Conservation (phyloP, 30 jellyfish, hydroid and myxozoan species). For the Catostylus mosaicus region DNA sequence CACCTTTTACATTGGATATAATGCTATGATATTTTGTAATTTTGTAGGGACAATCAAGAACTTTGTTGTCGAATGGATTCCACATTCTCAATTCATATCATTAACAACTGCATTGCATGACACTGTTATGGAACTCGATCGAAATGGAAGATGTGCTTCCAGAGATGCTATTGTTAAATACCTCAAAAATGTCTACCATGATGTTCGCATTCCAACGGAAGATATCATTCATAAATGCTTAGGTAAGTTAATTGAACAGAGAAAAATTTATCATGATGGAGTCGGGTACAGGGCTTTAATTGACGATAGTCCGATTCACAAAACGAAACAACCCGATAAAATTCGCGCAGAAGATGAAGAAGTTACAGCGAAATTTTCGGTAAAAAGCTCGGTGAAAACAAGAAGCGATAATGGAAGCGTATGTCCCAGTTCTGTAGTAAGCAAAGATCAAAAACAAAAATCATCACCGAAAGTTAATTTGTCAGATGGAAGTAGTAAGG, state of each 20-base stretch:
- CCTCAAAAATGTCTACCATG: constrained; percentile 69
- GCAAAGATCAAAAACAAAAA: constrained; percentile 21
- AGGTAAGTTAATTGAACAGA: constrained; percentile 66
- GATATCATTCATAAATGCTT: constrained; percentile 75
- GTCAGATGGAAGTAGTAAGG: constrained; percentile 55
- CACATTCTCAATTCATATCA: constrained; percentile 85
- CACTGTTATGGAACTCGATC: constrained; percentile 76
- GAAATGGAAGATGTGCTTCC: constrained; percentile 73
- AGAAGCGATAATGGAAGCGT: constrained; percentile 11
- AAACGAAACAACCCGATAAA: constrained; percentile 4
- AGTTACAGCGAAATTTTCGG: constrained; percentile 1
- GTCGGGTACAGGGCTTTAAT: constrained; percentile 79
- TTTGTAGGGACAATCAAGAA: constrained; percentile 72
- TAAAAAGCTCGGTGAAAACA: not conserved
- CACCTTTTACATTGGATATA: no score
- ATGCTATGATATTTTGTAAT: no score
- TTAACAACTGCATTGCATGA: constrained; percentile 79
- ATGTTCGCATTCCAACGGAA: constrained; percentile 67
- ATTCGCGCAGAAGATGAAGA: constrained; percentile 5
- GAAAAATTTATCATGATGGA: constrained; percentile 81
- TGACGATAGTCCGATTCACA: constrained; percentile 66
- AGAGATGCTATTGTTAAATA: constrained; percentile 58
- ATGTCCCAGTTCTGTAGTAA: not conserved
- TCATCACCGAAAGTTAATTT: constrained; percentile 4
- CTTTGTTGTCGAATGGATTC: constrained; percentile 73